These are phyloP conservation scores for Hypolimnas misippus DNA, from an alignment of 2,888 invertebrate genomes.

Conservation along the genomic window DNA sequence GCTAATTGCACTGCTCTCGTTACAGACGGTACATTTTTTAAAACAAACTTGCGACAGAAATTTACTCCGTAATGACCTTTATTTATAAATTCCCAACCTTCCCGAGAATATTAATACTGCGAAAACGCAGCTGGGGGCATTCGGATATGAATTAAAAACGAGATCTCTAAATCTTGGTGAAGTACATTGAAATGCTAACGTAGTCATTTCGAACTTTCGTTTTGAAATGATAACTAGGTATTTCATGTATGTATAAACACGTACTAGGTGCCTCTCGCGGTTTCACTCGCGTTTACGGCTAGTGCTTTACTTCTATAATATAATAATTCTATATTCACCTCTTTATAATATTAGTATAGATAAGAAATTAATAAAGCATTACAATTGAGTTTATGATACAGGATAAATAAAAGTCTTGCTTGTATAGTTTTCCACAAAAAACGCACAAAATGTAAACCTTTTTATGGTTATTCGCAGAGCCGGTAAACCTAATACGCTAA, in stretches of 20 bases:
- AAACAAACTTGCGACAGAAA: constrained; percentile 38
- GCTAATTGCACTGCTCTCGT: constrained; percentile 48
- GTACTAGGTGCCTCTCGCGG: too few relatives aligned
- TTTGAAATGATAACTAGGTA: too few relatives aligned
- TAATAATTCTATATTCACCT: too few relatives aligned
- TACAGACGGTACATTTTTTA: constrained; percentile 43
- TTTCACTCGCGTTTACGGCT: too few relatives aligned
- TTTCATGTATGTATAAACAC: too few relatives aligned
- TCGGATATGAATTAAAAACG: constrained; percentile 4
- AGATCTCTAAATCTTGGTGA: neutral
- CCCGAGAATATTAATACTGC: constrained; percentile 16
- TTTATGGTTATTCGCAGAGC: constrained; percentile 41
- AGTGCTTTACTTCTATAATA: too few relatives aligned
- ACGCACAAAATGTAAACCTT: constrained; percentile 41
- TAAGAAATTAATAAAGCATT: neutral
- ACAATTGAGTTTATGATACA: neutral
- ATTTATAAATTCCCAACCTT: constrained; percentile 33
- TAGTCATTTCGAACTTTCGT: neutral
- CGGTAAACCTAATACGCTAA: constrained; percentile 40
- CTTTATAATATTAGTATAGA: too few relatives aligned
- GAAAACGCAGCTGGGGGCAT: neutral
- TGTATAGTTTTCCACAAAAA: constrained; percentile 15
- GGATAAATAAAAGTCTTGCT: neutral
- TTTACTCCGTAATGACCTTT: constrained; percentile 41
- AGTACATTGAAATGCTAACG: neutral